Conservation (phyloP, 2,888 invertebrate species). For the Oligia fasciuncula region DNA sequence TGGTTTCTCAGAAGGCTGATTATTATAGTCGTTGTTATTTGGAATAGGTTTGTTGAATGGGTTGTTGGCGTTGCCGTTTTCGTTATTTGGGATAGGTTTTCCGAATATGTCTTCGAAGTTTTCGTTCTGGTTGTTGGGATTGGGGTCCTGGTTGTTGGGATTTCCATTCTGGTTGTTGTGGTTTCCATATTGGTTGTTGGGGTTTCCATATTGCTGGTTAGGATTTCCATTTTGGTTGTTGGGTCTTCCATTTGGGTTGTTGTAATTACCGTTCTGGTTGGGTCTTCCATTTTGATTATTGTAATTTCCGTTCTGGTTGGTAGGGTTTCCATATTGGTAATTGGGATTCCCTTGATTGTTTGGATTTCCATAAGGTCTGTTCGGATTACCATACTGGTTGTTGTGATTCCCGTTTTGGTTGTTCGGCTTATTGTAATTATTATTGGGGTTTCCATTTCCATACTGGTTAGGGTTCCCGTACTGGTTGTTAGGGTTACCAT, state of each 20-base stretch:
- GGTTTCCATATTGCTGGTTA: conserved; percentile 19
- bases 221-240: conserved; percentile 7
- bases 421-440: conserved; percentile 48
- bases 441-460: conserved; percentile 40
- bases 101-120: conserved; percentile 12
- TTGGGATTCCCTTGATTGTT: conserved; percentile 12
- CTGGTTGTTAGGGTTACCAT: conserved; percentile 48
- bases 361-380: conserved; percentile 24
- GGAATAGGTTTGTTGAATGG: conserved; percentile 29
- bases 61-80: background rate
- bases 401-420: conserved; percentile 25
- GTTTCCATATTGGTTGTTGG: background rate
- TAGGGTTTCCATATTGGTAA: conserved; percentile 20
- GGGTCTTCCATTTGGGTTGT: conserved; percentile 23
- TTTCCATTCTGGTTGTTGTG: conserved; percentile 13
- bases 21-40: conserved; percentile 41
- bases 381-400: conserved; percentile 21
- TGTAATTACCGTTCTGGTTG: conserved; percentile 3
- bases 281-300: conserved; percentile 36
- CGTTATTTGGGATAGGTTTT: conserved; percentile 35
- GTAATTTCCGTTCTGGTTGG: conserved; percentile 26
- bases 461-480: conserved; percentile 56
- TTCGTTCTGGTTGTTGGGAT: background rate
- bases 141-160: conserved; percentile 14
- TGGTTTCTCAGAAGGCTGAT: conserved; percentile 47